Base-by-base conservation (phyloP, 2,113 vertebrate genomes). In the Halichoerus grypus region DNA sequence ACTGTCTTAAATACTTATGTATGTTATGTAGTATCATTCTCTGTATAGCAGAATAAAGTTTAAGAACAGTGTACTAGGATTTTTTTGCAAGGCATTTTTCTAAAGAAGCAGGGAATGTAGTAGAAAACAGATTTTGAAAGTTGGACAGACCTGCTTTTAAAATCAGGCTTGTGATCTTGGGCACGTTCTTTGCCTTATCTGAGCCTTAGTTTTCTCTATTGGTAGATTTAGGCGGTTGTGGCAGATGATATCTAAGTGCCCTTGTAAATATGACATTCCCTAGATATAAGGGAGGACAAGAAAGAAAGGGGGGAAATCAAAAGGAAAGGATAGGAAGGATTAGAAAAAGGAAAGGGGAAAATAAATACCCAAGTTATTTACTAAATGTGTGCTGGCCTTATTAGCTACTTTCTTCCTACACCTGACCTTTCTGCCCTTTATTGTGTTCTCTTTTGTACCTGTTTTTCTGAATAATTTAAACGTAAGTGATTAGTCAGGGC, bases 101-200 rank as follows among this genome's bases (percentile, higher is more conserved):
- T 76, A 18, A 92, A 72, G 63, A 88, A 65, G 5, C 12, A 28
- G 69, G 72, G 53, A n/a, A 33, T 61, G 33, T n/a, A 63, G 53
- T 36, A 71, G n/a, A 72, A 24, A 91, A 91, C 6, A 57, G 31
- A 51, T 84, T 71, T 83, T 88, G 61, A 77, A 14, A 15, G 7
- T 88, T 93, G 93, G 53, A 72, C 36, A 93, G 15, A 39, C 46
- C 21, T 76, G 33, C 82, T 39, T 79, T 72, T 72, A 53, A 63
- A 72, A 61, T 97, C 26, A 76, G 33, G 4, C 59, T 97, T 69
- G n/a, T 71, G 57, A 39, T 84, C 76, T 79, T 63, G 15, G 81
- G 61, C 51, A 79, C 28, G 14, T 95, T 88, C 36, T 95, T 42
- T 61, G 61, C n/a, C 13, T 95, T 95, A 87, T 63, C 15, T 67